These are phyloP conservation scores for Aurelia aurita complex sp. Pacific DNA, from an alignment of 30 jellyfish, hydroid and myxozoan genomes.

Conservation along the genomic window DNA sequence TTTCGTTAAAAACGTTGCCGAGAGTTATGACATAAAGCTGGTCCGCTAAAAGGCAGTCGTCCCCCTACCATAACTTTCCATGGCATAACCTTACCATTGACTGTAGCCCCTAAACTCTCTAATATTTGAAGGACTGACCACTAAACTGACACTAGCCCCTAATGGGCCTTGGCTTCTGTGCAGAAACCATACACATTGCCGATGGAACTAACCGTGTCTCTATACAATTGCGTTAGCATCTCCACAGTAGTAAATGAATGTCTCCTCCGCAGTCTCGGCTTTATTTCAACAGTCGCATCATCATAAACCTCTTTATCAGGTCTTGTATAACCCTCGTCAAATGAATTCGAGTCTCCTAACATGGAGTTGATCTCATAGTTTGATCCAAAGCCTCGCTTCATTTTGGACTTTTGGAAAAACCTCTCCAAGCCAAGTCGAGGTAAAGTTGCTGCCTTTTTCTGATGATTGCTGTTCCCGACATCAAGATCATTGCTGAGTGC, in stretches of 20 bases:
- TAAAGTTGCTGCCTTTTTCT: neutral
- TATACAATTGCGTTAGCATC: slow-evolving; percentile 22
- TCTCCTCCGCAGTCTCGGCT: slow-evolving; percentile 58
- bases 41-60: too few relatives aligned
- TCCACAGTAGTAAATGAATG: slow-evolving; percentile 59
- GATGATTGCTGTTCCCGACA: too few relatives aligned
- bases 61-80: too few relatives aligned
- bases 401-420: slow-evolving; percentile 32
- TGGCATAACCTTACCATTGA: too few relatives aligned
- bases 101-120: too few relatives aligned
- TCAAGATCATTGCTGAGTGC: too few relatives aligned
- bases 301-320: slow-evolving; percentile 19
- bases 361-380: slow-evolving; percentile 24
- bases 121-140: too few relatives aligned
- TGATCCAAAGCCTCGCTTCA: slow-evolving; percentile 44
- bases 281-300: neutral
- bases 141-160: too few relatives aligned
- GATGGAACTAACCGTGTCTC: slow-evolving; percentile 41
- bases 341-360: neutral
- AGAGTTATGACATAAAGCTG: too few relatives aligned
- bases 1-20: too few relatives aligned
- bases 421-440: slow-evolving; percentile 24
- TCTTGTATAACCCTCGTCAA: neutral
- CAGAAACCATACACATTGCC: too few relatives aligned
- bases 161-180: too few relatives aligned